A percentile compares a stretch with the other conserved stretches of the same genome.
phyloP scores from a whole-genome alignment of 1,140 invertebrate genomes.

The Penaeus vannamei region DNA sequence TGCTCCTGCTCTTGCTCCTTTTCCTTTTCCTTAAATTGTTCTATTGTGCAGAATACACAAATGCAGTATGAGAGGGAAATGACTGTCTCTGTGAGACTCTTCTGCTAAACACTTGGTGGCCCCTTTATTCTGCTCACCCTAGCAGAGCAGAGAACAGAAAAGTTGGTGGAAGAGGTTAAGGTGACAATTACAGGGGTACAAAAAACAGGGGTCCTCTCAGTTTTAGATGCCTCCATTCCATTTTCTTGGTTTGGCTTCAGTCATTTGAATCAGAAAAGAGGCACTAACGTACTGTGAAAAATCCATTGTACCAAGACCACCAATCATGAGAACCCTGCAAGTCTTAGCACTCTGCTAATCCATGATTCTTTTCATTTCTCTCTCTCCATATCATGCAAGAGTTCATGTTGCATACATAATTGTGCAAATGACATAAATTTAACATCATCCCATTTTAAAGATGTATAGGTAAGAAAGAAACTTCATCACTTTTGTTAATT shows the following conservation, averaged over 20 bases:
- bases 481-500: conserved; percentile 20
- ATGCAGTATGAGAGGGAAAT: no score
- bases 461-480: conserved; percentile 22
- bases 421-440: conserved; percentile 30
- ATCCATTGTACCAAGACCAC: no score
- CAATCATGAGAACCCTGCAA: conserved; percentile 7
- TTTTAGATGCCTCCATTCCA: no score
- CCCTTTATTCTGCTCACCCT: no score
- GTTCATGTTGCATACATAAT: not conserved
- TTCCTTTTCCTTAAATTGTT: conserved; percentile 1
- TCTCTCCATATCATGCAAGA: no score
- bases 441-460: not conserved
- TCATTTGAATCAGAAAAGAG: conserved; percentile 3
- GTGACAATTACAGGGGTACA: no score
- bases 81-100: no score
- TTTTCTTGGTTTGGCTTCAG: not conserved
- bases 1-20: conserved; percentile 25
- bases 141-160: no score
- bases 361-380: conserved; percentile 14
- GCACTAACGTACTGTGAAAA: not conserved
- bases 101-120: no score
- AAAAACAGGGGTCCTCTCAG: no score
- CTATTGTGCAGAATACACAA: no score
- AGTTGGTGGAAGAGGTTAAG: no score
- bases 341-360: conserved; percentile 12